Base-by-base conservation (phyloP, 2,113 vertebrate species). In the Siniperca chuatsi region DNA sequence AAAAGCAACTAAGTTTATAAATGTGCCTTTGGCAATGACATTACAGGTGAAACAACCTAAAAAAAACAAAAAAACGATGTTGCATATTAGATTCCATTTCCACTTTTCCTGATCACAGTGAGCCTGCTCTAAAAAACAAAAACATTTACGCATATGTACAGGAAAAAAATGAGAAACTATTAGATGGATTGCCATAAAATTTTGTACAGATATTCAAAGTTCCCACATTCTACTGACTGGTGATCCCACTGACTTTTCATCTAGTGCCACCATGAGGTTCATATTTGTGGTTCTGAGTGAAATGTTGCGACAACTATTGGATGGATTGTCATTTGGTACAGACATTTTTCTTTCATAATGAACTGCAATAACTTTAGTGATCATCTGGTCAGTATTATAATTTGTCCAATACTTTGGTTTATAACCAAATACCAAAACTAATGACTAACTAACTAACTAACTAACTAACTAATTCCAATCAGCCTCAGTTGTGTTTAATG, bases 1-100 rank as follows among this genome's bases (percentile, higher is more conserved):
- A 75, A 48, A 60, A 60, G 20, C 35, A 54, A 77, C 55, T n/a
- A 9, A 54, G 61, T 65, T 64, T 46, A 67, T 54, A 66, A 78
- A 78, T 44, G 33, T 25, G 55, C 9, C 15, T 61, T 70, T 79
- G 65, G 4, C 18, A 73, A 58, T 25, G 7, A 44, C 44, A 37
- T 9, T 21, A 42, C 20, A 69, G 46, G 60, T 68, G 4, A 69
- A 33, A 75, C n/a, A 62, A 48, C 1, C 37, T 21, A 7, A 42
- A 69, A 9, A 25, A 10, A 69, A n/a, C n/a, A n/a, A 23, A 29
- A 29, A 29, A 29, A 29, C 35, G 8, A 33, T 44, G 33, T 46
- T 46, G 40, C 44, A 67, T 42, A 20, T 42, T 67, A 33, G 16
- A 78, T 55, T 68, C 16, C 4, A 46, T 35, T 78, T 68, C 42